Base-by-base conservation (phyloP, 2,888 invertebrate species). In the Erynnis tages region DNA sequence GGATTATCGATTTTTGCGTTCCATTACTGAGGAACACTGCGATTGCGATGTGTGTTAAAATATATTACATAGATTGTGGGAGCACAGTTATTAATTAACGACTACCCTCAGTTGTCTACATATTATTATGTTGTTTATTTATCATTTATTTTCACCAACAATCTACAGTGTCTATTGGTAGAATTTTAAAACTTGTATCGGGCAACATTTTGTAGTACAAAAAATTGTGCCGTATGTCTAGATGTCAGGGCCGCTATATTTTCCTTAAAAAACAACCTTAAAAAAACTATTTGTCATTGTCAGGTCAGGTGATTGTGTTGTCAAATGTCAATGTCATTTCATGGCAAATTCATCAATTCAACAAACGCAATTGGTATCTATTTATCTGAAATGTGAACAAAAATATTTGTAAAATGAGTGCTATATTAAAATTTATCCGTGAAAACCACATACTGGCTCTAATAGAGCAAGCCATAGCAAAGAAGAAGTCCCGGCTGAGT, bases 341-440 rank as follows among this genome's bases (percentile, higher is more conserved):
- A 66, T 65, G 43, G 25, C 76, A 75, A 75, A 68, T 71, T 75
- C 76, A 68, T n/a, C n/a, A n/a, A n/a, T n/a, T n/a, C n/a, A 71
- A 74, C 75, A 81, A 63, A 52, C 52, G 52, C 52, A 53, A 45
- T 53, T 45, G n/a, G 30, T 13, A 38, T 45, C 23, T 52, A 53
- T 13, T 32, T 13, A 38, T 45, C 23, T 52, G 47, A 25, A 54
- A 54, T 43, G 46, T 54, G 14, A 47, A n/a, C 47, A 75, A 81
- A 73, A 73, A 74, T 70, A 73, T 61, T 60, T 44, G 50, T 69
- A 88, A 80, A 83, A 93, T 93, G 92, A 93, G 92, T 87, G 90
- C 90, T 67, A 88, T 93, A 66, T 91, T 92, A 76, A 91, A 93
- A 79, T 93, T 92, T 78, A 91, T 93, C 67, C 93, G 92, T 77